Conservation (phyloP, 2,888 invertebrate genomes). For the Drosophila koepferae region DNA sequence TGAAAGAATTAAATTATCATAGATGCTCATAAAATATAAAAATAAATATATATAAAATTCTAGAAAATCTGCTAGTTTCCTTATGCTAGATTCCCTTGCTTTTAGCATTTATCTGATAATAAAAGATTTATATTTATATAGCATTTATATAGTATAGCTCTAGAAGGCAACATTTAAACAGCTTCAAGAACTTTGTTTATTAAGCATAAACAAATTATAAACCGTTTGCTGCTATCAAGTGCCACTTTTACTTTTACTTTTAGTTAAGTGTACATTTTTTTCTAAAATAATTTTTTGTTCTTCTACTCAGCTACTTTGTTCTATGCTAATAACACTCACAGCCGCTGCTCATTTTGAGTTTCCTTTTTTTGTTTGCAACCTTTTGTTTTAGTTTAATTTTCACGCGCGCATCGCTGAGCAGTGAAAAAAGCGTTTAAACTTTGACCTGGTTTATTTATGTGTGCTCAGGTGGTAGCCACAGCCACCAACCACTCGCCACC, state of each 20-base stretch:
- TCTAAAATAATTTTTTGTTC: neutral
- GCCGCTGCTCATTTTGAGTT: constrained; percentile 2
- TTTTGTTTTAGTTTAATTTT: constrained; percentile 15
- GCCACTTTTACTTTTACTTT: neutral
- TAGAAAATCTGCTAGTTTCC: neutral
- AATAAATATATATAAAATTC: no score
- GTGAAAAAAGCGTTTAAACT: constrained; percentile 45
- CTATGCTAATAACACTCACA: neutral
- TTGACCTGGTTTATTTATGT: constrained; percentile 63
- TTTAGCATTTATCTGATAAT: no score
- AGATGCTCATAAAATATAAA: no score
- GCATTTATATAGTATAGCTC: no score
- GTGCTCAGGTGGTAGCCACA: constrained; percentile 19
- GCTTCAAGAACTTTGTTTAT: neutral
- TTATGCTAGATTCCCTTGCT: neutral
- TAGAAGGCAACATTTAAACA: no score
- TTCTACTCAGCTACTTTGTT: neutral
- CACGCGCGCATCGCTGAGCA: constrained; percentile 37
- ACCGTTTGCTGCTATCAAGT: neutral
- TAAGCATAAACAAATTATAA: neutral
- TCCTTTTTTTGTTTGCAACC: neutral
- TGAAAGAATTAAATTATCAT: no score
- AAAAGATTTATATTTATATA: no score
- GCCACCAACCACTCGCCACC: no score
- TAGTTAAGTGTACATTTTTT: neutral